Conservation (phyloP, 2,888 invertebrate species). For the Seladonia tumulorum region DNA sequence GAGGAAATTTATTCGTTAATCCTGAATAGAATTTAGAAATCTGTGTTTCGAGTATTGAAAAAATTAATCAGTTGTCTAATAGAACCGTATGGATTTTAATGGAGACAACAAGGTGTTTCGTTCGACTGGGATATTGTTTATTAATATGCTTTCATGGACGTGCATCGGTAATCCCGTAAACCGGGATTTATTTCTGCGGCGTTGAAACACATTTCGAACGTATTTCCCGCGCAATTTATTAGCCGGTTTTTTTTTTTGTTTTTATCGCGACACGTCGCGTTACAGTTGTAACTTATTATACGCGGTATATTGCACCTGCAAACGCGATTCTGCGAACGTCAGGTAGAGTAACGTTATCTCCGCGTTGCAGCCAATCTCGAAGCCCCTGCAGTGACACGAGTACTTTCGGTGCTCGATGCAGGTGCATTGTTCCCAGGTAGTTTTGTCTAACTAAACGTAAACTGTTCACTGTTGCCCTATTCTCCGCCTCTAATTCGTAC, state of each 20-base stretch:
- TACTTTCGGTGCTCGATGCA: constrained; percentile 30
- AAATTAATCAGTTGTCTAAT: too few species aligned
- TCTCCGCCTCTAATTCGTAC: constrained; percentile 29
- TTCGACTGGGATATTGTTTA: background rate
- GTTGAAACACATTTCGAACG: background rate
- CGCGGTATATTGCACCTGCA: constrained; percentile 15
- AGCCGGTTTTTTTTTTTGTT: background rate
- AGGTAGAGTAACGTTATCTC: constrained; percentile 59
- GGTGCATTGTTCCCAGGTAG: constrained; percentile 53
- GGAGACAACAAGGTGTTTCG: background rate
- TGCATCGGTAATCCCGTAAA: constrained; percentile 20
- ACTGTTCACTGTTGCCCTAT: constrained; percentile 34
- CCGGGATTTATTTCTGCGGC: background rate
- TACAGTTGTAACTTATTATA: constrained; percentile 11
- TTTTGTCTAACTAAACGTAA: constrained; percentile 39
- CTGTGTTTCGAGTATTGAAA: background rate
- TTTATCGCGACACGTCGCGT: background rate
- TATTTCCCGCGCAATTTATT: constrained; percentile 1
- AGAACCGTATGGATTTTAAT: background rate
- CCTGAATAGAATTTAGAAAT: background rate
- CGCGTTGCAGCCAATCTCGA: constrained; percentile 40
- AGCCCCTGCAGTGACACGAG: constrained; percentile 19
- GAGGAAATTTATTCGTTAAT: background rate
- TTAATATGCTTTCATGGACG: background rate
- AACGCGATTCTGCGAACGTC: constrained; percentile 33